phyloP scores from a whole-genome alignment of 2,113 vertebrate genomes.

The Apistogramma diplotaenia region DNA sequence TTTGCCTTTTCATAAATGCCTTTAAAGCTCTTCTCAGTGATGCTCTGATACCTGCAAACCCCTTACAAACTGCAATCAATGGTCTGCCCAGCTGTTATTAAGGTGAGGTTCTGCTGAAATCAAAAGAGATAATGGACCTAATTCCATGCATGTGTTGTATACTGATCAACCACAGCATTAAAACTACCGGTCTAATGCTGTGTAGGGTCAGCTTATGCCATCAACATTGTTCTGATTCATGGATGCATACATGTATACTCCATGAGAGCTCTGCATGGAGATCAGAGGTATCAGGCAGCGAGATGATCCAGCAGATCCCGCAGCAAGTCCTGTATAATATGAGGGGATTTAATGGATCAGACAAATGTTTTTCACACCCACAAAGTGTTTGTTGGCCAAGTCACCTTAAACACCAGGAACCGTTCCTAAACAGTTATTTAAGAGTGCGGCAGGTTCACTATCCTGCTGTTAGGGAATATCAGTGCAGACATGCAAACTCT shows the following conservation, averaged over 20 bases:
- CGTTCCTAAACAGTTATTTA: neutral
- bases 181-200: neutral
- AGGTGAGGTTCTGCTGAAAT: neutral
- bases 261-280: neutral
- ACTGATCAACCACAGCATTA: neutral
- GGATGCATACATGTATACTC: neutral
- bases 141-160: neutral
- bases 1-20: neutral
- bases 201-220: rapidly evolving
- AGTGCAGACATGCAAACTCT: neutral
- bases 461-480: neutral
- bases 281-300: neutral
- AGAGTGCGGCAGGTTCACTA: neutral
- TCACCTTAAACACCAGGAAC: neutral
- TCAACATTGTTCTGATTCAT: neutral
- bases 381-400: neutral
- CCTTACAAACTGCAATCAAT: neutral
- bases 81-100: neutral
- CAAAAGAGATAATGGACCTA: neutral
- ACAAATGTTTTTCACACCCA: no score
- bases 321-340: neutral
- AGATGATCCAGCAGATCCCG: neutral
- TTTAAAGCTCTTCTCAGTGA: neutral
- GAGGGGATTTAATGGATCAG: no score
- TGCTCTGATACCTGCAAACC: neutral